Evolutionary conservation across 1,140 invertebrate species (phyloP), one percentile per base, ranked within the genome.

Genomic region (Megalonaias nervosa): DNA sequence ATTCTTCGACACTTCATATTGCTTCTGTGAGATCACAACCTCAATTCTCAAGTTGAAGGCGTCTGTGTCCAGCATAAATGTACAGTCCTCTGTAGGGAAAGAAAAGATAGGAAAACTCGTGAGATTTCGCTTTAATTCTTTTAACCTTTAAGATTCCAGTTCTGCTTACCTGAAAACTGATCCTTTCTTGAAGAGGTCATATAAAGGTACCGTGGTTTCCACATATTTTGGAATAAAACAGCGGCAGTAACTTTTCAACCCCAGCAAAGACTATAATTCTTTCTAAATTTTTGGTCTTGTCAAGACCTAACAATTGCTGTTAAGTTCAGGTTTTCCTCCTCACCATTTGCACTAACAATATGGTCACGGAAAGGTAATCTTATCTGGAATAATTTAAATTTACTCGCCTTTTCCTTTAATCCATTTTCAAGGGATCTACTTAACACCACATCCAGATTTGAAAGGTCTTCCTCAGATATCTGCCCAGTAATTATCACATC

Each of bases 41-140:
- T 68, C 74, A 55, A 75, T 26, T 2, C 67, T 67, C 9, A 58
- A 19, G 56, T 75, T 15, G 9, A 4, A 55, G 2, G 71, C 71
- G 26, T 74, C 71, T n/a, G 71, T 67, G 62, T 74, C 62, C 26
- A 67, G 17, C 1, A 74, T 21, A 67, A 74, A 74, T 19, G 62
- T 38, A 21, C 67, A 2, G 5, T 17, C n/a, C 19, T 15, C 12
- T 15, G 14, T 74, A 1, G 72, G 72, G 6, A 74, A 55, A 13
- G 11, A 62, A 0, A 73, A 12, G 6, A 73, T 9, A 59, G 72
- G 72, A 13, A 26, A 4, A 14, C 14, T 55, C 2, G 62, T 67
- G 14, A 66, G 56, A 2, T 5, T 31, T 1, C 5, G 1, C 65
- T n/a, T 66, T n/a, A 66, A 26, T 3, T n/a, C 12, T 26, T 66